Evolutionary conservation across 92 coral and sea anemone genomes (phyloP), one percentile per base, ranked within the genome.

Genomic region (Pocillopora meandrina): DNA sequence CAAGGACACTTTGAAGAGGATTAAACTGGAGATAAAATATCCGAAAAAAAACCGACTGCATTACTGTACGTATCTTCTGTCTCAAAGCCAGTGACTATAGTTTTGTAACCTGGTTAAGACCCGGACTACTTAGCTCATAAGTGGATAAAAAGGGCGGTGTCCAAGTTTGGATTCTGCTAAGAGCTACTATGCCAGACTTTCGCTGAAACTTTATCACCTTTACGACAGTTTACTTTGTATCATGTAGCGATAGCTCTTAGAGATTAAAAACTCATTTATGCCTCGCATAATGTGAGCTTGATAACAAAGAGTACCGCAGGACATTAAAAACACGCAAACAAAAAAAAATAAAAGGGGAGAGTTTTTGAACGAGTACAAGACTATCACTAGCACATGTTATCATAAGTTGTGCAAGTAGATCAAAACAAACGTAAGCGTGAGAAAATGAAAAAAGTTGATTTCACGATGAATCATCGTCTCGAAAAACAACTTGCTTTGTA

Each of bases 31-130:
- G 71, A 73, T 71, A 13, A 72, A 20, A 52, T 62, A 33, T 57
- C 14, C 36, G 66, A 83, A 82, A 73, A 64, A 52, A 56, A 62
- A 70, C 78, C 78, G 80, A 74, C 72, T 18, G 56, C 42, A 69
- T 83, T 83, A 73, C 86, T 9, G 86, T 83, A 83, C 86, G 23
- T 83, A 83, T 74, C 80, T 56, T 11, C 11, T 83, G 62, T 74
- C 86, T 56, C 16, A 47, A 9, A 79, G 11, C 58, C 65, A 56
- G 35, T 34, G 15, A 74, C 61, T 36, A 21, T 63, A 62, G 64
- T 77, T 78, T 26, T 63, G 65, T 55, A 55, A 65, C 75, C 74
- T 31, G 57, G 77, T 69, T 59, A 60, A 42, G 35, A 56, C 61
- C 70, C 21, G 21, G 56, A 34, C 10, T 58, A 34, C 77, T 81